Evolutionary conservation across 2,797 vertebrate genomes (phyloP).

Genomic region (Allobates femoralis): DNA sequence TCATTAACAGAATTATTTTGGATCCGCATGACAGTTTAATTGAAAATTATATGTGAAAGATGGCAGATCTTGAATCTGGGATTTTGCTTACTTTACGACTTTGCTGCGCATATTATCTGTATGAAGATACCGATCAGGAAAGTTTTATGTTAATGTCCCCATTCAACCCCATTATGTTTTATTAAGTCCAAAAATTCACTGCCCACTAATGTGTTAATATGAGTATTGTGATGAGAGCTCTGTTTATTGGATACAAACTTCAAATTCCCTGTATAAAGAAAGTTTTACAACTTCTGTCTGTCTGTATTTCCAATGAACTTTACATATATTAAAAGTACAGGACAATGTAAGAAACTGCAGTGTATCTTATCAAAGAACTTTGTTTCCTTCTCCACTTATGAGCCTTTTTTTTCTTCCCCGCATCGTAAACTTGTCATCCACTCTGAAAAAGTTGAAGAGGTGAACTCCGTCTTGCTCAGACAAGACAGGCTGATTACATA

Average conservation of each 20-base stretch:
- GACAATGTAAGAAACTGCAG: too few relatives aligned
- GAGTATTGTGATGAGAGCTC: neutral
- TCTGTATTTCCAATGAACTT: too few relatives aligned
- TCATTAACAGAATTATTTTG: conserved; percentile 41
- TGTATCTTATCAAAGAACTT: too few relatives aligned
- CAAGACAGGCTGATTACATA: too few relatives aligned
- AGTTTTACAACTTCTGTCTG: neutral
- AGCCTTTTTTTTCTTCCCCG: too few relatives aligned
- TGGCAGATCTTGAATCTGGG: neutral
- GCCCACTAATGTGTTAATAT: neutral
- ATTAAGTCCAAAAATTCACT: neutral
- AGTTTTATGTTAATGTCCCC: neutral
- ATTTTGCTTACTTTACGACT: neutral
- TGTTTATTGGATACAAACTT: neutral
- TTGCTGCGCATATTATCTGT: neutral
- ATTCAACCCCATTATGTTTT: neutral
- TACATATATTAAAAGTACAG: too few relatives aligned
- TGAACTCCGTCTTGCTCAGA: too few relatives aligned
- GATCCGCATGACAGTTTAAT: conserved; percentile 31
- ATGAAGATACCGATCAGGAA: neutral
- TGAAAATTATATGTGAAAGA: conserved; percentile 9
- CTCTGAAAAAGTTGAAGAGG: too few relatives aligned
- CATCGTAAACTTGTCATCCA: too few relatives aligned
- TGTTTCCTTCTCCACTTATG: too few relatives aligned
- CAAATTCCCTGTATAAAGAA: neutral